These are phyloP conservation scores for Coremacera marginata DNA, from an alignment of 2,888 invertebrate genomes.

Conservation along the genomic window DNA sequence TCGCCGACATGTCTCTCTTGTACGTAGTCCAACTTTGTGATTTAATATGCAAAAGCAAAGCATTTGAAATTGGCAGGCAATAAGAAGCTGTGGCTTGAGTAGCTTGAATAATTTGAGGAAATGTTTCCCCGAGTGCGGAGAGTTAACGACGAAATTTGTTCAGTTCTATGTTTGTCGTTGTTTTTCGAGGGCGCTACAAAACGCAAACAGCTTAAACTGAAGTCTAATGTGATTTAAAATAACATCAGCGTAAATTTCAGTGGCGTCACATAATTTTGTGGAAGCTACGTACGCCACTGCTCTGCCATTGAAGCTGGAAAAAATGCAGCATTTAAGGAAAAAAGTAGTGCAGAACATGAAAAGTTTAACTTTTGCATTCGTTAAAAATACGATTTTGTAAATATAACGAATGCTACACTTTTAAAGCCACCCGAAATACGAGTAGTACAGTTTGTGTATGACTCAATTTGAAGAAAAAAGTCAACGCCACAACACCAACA, in stretches of 20 bases:
- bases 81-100: not conserved
- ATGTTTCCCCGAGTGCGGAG: not conserved
- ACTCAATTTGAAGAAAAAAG: too few relatives aligned
- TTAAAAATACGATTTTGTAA: too few relatives aligned
- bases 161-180: not conserved
- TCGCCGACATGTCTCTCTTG: not conserved
- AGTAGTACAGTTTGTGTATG: too few relatives aligned
- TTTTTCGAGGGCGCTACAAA: not conserved
- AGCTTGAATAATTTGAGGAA: not conserved
- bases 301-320: too few relatives aligned
- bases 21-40: not conserved
- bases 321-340: not conserved
- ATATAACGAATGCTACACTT: not conserved
- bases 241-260: not conserved
- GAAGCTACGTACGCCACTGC: too few relatives aligned
- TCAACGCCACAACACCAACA: not conserved
- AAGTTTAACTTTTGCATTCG: too few relatives aligned
- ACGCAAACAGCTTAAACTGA: too few relatives aligned
- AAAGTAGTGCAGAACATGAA: too few relatives aligned
- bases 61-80: not conserved
- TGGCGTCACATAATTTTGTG: not conserved
- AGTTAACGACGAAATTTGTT: not conserved
- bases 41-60: conserved; percentile 19
- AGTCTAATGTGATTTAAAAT: not conserved
- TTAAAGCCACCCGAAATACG: not conserved